Evolutionary conservation across 1,140 invertebrate genomes (phyloP), one percentile per base, ranked within the genome.

Genomic region (Tetragonula clypearis): DNA sequence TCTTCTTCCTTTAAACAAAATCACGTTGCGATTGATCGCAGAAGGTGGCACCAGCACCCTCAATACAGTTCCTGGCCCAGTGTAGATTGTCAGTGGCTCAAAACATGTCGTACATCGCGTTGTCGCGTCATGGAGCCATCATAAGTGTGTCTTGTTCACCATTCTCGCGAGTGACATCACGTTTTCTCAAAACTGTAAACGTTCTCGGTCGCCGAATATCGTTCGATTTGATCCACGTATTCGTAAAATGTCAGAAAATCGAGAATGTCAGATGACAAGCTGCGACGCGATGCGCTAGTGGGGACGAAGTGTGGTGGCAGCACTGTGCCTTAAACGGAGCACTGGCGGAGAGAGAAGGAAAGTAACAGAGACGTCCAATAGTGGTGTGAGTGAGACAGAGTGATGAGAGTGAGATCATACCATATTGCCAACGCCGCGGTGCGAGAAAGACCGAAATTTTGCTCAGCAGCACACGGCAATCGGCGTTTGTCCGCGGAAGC

Each of bases 91-190:
- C 66, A 75, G 72, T 85, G 58, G 62, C 56, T 65, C 84, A 77
- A 88, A 86, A 88, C 85, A 87, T 87, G 86, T 82, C 79, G 86
- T 66, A 60, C 74, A 58, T 73, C 17, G 78, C 53, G 72, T n/a
- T 41, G 60, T 60, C 23, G 74, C 35, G 21, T 65, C 68, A 68
- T 49, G 55, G 21, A 76, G 17, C 15, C 23, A 41, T 30, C 2
- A n/a, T 17, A 71, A 81, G 72, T 19, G 2, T 1, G 30, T n/a
- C 11, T 23, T 30, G 14, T 49, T 76, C 17, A 23, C 2, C 2
- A 11, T 26, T 17, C 11, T 49, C 77, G 65, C 55, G 19, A 69
- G 85, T 86, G 85, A 84, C 85, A 84, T 53, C 79, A 19, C 12
- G 19, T 62, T 65, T 26, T 15, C n/a, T n/a, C 5, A 4, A 35